Base-by-base conservation (phyloP, 2,797 vertebrate genomes). In the Anableps anableps region DNA sequence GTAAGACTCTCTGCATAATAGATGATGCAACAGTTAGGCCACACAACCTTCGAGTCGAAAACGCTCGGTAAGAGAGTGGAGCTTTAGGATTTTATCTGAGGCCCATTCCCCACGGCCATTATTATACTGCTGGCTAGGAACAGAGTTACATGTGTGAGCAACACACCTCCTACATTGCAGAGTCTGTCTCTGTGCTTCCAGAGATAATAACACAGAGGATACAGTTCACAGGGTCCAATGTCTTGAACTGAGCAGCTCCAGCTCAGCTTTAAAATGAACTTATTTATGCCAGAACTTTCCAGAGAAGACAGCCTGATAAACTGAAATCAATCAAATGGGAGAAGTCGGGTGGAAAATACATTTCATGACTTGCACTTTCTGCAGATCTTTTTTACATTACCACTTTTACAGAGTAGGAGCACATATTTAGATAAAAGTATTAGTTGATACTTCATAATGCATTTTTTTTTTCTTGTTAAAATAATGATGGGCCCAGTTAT, bases 1-100 rank as follows among this genome's bases (percentile, higher is more conserved):
- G 81, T 74, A 88, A 90, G 86, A 91, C 81, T 75, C 85, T 79
- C 84, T 93, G 86, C 88, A 92, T 90, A 87, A 93, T 88, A 89
- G 77, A 91, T 91, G 85, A 87, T 79, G 84, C 72, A 90, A 89
- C 89, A 78, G 79, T 50, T 72, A 85, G 83, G 78, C 86, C 85
- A 80, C 83, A 82, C 80, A 89, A 80, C 74, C 79, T 85, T 77
- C 73, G 75, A 26, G 74, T 79, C 68, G 0, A 76, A 60, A 68
- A 78, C 81, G 50, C 84, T 78, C 41, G 29, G 73, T 9, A 84
- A 78, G 79, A 82, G 73, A 85, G 71, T 26, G 64, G 36, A 89
- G 86, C 81, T 85, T 85, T 77, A 79, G 70, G 72, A 72, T 80
- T 68, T 53, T 62, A 81, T 84, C 80, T 79, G 60, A 85, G 70